Base-by-base conservation (phyloP, 2,888 invertebrate genomes). In the Baronia brevicornis region DNA sequence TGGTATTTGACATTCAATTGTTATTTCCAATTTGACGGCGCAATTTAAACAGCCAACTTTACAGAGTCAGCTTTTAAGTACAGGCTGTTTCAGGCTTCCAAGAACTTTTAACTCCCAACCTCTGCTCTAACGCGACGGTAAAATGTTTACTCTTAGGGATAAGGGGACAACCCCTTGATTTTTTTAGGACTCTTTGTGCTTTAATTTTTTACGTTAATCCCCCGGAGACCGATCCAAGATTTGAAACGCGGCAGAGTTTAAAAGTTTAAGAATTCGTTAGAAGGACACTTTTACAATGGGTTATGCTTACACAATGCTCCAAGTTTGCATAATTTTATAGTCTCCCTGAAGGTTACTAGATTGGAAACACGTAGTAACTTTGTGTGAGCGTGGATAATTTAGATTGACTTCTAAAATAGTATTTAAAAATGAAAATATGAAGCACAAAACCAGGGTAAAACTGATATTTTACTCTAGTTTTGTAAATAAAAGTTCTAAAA, bases 281-380 rank as follows among this genome's bases (percentile, higher is more conserved):
- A 78, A 75, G 74, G 69, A 69, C 75, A 67, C 68, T 73, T 63
- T 75, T 71, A 79, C 82, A 82, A 80, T 80, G 79, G 79, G 77
- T 80, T 79, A 69, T 63, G 62, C 62, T 79, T 73, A 67, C 61
- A 65, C 60, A 61, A 61, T 61, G 48, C 41, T 45, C 36, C 34
- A 43, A 48, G 62, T 60, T 59, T 73, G 75, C 63, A 79, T 79
- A 80, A 80, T 80, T 75, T 79, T 73, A 79, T 67, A 58, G 34
- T 34, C 33, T 48, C 47, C 44, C 43, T 28, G 27, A 46, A 46
- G 44, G 26, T 30, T 41, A 29, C 37, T 46, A 33, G 29, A 5
- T 25, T 3, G 15, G 8, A 9, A 14, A 3, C 4, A n/a, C n/a
- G n/a, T 9, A 25, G 25, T 3, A 7, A 15, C n/a, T n/a, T n/a